A percentile compares a stretch with the other conserved stretches of the same genome.
Evolutionary conservation across 64 coral and sea anemone genomes (phyloP).

Genomic region (Trachythela sp.): DNA sequence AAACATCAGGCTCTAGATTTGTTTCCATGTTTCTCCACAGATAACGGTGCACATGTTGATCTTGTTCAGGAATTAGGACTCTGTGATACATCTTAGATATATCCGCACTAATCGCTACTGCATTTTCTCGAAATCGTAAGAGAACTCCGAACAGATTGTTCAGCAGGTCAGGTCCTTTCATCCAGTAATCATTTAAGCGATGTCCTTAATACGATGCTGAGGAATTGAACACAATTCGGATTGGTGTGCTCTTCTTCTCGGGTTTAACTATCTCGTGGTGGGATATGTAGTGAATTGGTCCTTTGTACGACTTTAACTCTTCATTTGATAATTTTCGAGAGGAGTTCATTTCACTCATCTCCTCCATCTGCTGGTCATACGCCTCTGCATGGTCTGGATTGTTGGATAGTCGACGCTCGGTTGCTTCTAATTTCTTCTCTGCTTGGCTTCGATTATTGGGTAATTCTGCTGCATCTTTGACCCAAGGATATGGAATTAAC

Average conservation of each 20-base stretch:
- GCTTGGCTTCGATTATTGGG: neutral
- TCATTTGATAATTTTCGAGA: neutral
- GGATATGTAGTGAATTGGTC: too few relatives aligned
- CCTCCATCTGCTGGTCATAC: neutral
- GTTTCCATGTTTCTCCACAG: conserved; percentile 17
- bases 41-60: conserved; percentile 12
- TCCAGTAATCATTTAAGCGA: neutral
- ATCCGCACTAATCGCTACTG: neutral
- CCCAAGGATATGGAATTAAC: conserved; percentile 18
- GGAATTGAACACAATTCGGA: conserved; percentile 10
- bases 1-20: neutral
- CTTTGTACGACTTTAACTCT: too few relatives aligned
- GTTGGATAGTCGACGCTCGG: neutral
- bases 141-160: neutral
- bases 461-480: neutral
- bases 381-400: neutral
- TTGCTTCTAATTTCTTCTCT: neutral
- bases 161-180: neutral
- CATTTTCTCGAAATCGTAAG: neutral
- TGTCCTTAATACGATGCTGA: neutral
- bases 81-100: conserved; percentile 21
- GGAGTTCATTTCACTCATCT: conserved; percentile 3
- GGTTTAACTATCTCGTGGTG: neutral
- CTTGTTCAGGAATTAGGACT: conserved; percentile 1
- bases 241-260: conserved; percentile 9